Evolutionary conservation across 1,140 invertebrate species (phyloP), one percentile per base, ranked within the genome.

Genomic region (Zaprionus africanus): DNA sequence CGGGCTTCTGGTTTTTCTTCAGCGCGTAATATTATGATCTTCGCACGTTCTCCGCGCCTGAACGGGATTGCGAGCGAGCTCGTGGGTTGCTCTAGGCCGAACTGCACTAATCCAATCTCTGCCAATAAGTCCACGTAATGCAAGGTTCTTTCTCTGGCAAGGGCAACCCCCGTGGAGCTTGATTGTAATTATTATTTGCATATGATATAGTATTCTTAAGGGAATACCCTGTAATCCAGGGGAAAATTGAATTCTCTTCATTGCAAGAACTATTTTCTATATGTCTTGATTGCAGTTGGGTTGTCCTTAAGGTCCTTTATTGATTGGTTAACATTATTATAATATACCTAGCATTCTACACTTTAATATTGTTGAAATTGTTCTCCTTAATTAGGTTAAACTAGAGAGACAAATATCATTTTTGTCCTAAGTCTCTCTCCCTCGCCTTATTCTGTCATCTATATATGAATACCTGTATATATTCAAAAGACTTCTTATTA

Each of bases 1-100:
- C 41, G 80, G 61, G 90, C 90, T 92, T 90, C 90, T 92, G 90
- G 90, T 91, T 80, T 92, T 66, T 53, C 41, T 46, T n/a, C n/a
- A 77, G 68, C 76, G 78, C 81, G 78, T 73, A 74, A 76, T 88
- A 78, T 66, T 64, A 63, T 69, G 66, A 72, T 75, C 64, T 80
- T 78, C 67, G 49, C 74, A 72, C 84, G 46, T 46, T 46, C 41
- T 46, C 6, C 41, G 17, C 41, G 41, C 7, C n/a, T 9, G 38
- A 41, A 41, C 38, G 15, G 38, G 13, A 41, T n/a, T 15, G 15
- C 38, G 13, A 41, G 15, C 38, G 38, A 15, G 38, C 46, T 51
- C 46, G 46, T 49, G 19, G 41, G 41, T 46, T 46, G n/a, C n/a
- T 0, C 41, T 46, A 15, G 46, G 3, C 46, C 46, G 1, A 12